These are phyloP conservation scores for Musca vetustissima DNA, from an alignment of 1,140 invertebrate genomes.

Conservation along the genomic window DNA sequence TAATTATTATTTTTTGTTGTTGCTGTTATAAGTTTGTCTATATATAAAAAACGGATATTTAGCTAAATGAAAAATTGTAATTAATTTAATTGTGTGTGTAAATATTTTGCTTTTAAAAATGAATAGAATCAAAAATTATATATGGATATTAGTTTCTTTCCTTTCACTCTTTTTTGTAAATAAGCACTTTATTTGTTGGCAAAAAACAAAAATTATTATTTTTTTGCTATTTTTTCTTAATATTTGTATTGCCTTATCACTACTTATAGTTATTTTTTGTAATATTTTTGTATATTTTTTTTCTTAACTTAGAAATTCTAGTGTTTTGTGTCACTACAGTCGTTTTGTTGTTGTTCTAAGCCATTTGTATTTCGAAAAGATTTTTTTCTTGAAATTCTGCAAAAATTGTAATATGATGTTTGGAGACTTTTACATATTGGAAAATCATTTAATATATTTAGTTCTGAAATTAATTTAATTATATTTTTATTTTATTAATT, in stretches of 20 bases:
- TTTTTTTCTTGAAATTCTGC: background rate
- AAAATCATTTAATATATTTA: background rate
- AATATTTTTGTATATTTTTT: background rate
- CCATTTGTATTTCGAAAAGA: background rate
- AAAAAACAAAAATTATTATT: background rate
- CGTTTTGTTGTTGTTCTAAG: background rate
- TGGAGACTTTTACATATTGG: constrained; percentile 18
- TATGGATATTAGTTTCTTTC: background rate
- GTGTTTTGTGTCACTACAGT: constrained; percentile 7
- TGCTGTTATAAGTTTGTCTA: constrained; percentile 7
- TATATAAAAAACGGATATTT: constrained; percentile 12
- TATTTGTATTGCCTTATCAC: background rate
- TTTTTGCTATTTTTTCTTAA: background rate
- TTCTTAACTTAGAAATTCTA: constrained; percentile 7
- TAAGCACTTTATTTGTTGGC: background rate
- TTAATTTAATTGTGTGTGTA: background rate
- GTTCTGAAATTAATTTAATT: too few species aligned
- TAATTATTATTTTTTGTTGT: background rate
- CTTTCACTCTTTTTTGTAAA: too few species aligned
- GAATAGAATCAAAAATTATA: too few species aligned
- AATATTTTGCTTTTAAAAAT: too few species aligned
- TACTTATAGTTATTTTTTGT: background rate
- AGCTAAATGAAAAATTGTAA: constrained; percentile 11
- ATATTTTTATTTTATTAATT: background rate
- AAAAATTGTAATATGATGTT: background rate